Conservation (phyloP, 92 coral and sea anemone genomes). For the Porites rus region DNA sequence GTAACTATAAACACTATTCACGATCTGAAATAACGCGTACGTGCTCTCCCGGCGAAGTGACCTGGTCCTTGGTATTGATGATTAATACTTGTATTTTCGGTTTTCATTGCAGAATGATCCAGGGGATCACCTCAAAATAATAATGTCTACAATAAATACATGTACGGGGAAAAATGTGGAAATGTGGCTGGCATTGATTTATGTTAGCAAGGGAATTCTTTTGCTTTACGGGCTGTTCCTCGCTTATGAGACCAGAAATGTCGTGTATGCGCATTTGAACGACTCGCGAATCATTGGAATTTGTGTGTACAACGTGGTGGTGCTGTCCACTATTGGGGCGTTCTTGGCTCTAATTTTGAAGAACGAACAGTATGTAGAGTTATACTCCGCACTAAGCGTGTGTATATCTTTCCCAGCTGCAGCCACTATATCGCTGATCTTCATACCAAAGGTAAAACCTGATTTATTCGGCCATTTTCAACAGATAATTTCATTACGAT, state of each 20-base stretch:
- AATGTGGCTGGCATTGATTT: conserved; percentile 84
- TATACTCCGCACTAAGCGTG: conserved; percentile 78
- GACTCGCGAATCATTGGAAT: conserved; percentile 96
- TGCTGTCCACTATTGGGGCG: conserved; percentile 85
- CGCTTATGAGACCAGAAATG: conserved; percentile 97
- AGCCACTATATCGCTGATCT: conserved; percentile 84
- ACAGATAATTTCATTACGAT: no score
- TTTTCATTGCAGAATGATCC: conserved; percentile 57
- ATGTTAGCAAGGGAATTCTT: conserved; percentile 87
- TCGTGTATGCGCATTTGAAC: conserved; percentile 91
- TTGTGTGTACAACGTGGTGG: conserved; percentile 96
- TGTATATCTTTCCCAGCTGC: conserved; percentile 92
- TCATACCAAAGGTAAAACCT: conserved; percentile 88
- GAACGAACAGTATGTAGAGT: conserved; percentile 65
- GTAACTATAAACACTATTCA: no score
- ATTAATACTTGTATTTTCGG: not conserved
- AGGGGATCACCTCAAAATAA: conserved; percentile 29
- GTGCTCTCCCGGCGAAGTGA: not conserved
- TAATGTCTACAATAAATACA: conserved; percentile 56
- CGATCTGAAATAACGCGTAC: no score
- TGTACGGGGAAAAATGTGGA: conserved; percentile 68
- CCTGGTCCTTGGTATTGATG: not conserved
- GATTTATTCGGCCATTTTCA: no score
- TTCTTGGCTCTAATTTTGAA: conserved; percentile 74
- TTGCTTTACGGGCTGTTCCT: conserved; percentile 92